phyloP scores from a whole-genome alignment of 2,888 invertebrate species.

The Epirrhoe tristata region DNA sequence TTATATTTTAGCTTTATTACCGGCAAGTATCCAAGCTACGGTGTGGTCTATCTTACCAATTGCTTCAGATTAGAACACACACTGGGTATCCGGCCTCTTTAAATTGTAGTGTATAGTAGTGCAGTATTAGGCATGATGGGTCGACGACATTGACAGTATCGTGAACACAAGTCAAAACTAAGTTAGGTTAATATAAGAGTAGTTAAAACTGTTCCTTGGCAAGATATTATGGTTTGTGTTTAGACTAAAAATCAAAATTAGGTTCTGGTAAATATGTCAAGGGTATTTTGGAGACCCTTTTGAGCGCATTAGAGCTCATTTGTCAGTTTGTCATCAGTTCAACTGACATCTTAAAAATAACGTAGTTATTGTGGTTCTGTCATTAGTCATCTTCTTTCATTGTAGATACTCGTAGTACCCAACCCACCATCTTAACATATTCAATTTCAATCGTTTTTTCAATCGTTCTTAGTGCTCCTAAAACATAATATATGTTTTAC shows the following conservation, averaged over 20 bases:
- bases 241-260: too few relatives aligned
- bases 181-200: not conserved
- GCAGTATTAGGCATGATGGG: not conserved
- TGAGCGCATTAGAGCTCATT: not conserved
- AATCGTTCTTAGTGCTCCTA: too few relatives aligned
- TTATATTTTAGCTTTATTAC: constrained; percentile 28
- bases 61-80: constrained; percentile 5
- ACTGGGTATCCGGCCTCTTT: not conserved
- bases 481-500: too few relatives aligned
- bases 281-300: not conserved
- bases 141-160: not conserved
- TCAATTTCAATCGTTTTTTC: too few relatives aligned
- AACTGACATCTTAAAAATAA: constrained; percentile 12
- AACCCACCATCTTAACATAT: not conserved
- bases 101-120: not conserved
- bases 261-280: constrained; percentile 10
- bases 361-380: not conserved
- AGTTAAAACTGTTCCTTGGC: too few relatives aligned
- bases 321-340: constrained; percentile 15
- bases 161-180: not conserved
- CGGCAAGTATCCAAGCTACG: constrained; percentile 7
- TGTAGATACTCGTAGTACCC: not conserved
- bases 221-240: too few relatives aligned
- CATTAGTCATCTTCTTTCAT: constrained; percentile 16
- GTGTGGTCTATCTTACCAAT: not conserved